Conservation (phyloP, 2,888 invertebrate species). For the Tenthredo scrophulariae region DNA sequence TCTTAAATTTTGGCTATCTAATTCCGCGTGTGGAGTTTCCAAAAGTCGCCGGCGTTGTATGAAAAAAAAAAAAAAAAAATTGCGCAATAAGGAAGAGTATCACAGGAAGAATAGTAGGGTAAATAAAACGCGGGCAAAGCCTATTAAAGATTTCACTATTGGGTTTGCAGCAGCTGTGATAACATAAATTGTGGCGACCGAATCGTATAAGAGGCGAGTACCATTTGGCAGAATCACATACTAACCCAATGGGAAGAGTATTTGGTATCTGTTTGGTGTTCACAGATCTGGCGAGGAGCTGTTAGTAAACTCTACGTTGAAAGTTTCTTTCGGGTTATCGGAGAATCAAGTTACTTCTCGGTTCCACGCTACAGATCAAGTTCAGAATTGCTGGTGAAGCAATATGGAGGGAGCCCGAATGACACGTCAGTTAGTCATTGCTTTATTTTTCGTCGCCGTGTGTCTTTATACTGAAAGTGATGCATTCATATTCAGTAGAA, state of each 20-base stretch:
- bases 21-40: too few relatives aligned
- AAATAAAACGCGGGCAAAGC: neutral
- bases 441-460: neutral
- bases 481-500: neutral
- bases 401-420: neutral
- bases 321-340: neutral
- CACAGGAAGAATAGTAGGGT: too few relatives aligned
- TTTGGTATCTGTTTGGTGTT: neutral
- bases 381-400: constrained; percentile 5
- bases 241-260: neutral
- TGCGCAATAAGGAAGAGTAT: neutral
- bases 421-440: neutral
- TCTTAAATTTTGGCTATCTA: too few relatives aligned
- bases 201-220: neutral
- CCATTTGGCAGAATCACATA: neutral
- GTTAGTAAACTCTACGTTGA: neutral
- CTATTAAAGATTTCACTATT: neutral
- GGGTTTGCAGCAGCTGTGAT: neutral
- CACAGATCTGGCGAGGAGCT: neutral
- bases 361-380: constrained; percentile 13
- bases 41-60: too few relatives aligned
- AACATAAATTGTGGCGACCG: neutral
- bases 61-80: too few relatives aligned
- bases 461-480: neutral
- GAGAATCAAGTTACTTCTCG: neutral